Evolutionary conservation across 2,113 vertebrate genomes (phyloP), one percentile per base, ranked within the genome.

Genomic region (Elephantulus edwardii): DNA sequence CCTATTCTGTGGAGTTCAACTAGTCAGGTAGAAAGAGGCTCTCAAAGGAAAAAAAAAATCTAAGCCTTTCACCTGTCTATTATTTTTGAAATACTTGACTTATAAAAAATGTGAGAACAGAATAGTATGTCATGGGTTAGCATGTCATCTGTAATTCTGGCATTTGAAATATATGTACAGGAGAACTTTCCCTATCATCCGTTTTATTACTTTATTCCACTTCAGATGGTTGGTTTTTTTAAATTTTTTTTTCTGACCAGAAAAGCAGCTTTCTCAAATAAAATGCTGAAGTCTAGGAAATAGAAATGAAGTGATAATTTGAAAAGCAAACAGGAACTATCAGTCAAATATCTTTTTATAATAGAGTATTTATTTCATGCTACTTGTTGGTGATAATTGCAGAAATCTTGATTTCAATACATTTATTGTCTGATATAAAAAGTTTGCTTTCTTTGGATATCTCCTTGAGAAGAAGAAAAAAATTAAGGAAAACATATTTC

Each of bases 341-440:
- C 87, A 92, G 83, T 44, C 71, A 90, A 71, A 90, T 58, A 93
- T 93, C 72, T 92, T 38, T 95, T 95, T 35, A 76, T 75, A 83
- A 68, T 88, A 58, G 3, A 84, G 48, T 91, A 85, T 77, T 83
- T 94, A 90, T 52, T 96, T 83, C 76, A 93, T 42, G 71, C 91
- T 62, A 77, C 20, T 62, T 77, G 12, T 78, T 93, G 83, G 54
- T 86, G 22, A 89, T 44, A 77, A 90, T 60, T 72, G 50, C 66
- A 50, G 33, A 85, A 66, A 85, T 92, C 90, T 94, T 79, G 35
- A 92, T 42, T 35, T 26, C 4, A 60, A 83, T 58, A 91, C 66
- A 14, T 66, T 89, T 83, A n/a, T 38, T 54, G 13, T 56, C 54
- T 72, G 28, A 84, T 44, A 35, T 7, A 44, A 93, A 52, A 2